These are phyloP conservation scores for Lymantria monacha DNA, from an alignment of 2,888 invertebrate genomes.

Conservation along the genomic window DNA sequence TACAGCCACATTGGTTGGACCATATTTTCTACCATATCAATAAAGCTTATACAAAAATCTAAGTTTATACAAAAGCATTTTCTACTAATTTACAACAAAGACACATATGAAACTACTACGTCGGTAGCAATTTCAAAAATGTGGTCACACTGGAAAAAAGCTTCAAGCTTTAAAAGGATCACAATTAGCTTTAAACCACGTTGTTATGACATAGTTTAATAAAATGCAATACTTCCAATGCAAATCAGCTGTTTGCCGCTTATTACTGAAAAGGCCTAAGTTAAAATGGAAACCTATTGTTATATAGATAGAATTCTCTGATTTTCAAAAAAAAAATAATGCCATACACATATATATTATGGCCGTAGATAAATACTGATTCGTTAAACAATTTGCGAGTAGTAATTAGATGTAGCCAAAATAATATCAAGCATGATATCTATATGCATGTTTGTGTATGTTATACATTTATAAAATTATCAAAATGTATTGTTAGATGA, in stretches of 20 bases:
- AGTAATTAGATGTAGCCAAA: conserved; percentile 72
- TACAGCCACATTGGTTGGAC: conserved; percentile 36
- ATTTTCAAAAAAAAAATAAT: conserved; percentile 40
- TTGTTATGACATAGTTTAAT: conserved; percentile 52
- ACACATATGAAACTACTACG: conserved; percentile 27
- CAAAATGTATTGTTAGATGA: conserved; percentile 73
- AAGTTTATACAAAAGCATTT: conserved; percentile 17
- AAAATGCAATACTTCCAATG: conserved; percentile 37
- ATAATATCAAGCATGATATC: conserved; percentile 62
- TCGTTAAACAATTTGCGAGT: conserved; percentile 73
- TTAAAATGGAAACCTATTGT: conserved; percentile 65
- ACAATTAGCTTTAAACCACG: conserved; percentile 45
- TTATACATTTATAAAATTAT: conserved; percentile 69
- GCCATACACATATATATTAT: conserved; percentile 43
- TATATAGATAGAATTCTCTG: conserved; percentile 59
- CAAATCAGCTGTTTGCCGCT: conserved; percentile 25
- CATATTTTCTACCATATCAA: conserved; percentile 37
- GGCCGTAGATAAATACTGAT: conserved; percentile 66
- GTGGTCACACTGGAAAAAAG: conserved; percentile 41
- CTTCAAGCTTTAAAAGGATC: conserved; percentile 63
- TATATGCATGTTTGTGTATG: conserved; percentile 71
- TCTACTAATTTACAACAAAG: conserved; percentile 31
- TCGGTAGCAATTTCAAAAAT: conserved; percentile 22
- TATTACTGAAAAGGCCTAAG: conserved; percentile 58
- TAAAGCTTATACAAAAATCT: conserved; percentile 11